Base-by-base conservation (phyloP, 2,113 vertebrate genomes). In the Lagopus muta region DNA sequence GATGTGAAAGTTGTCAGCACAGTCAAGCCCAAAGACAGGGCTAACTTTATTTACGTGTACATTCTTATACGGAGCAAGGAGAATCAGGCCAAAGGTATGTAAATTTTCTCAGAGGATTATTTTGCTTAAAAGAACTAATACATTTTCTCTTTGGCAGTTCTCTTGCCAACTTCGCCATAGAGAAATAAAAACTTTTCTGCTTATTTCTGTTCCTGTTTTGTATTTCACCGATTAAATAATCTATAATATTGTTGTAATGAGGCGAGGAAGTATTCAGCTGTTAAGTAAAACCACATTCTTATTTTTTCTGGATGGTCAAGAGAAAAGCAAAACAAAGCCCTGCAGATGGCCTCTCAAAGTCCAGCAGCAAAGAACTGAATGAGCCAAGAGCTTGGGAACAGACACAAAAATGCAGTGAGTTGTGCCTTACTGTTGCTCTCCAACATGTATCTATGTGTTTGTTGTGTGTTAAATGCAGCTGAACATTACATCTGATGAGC, bases 361-460 rank as follows among this genome's bases (percentile, higher is more conserved):
- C 73, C 88, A 86, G 62, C 27, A 93, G 70, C 38, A 83, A 45
- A 84, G 48, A 40, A 92, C 17, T 47, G 73, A 89, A 65, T 69
- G 40, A 92, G 52, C 57, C 77, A 90, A 47, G 58, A 93, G 86
- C 48, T 86, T 84, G 83, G 80, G 43, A 73, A 94, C 69, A 88
- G 65, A 77, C 72, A 94, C 62, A 86, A 88, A 88, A 69, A 42
- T 34, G 43, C 57, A 78, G 47, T 52, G 43, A 78, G 43, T n/a
- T 74, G 57, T 0, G 0, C 55, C 62, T 36, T 74, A 55, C 16
- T 64, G 64, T 52, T 13, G 8, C 55, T 88, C 52, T 52, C 20
- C 34, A 75, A 18, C 77, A n/a, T 22, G 8, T 32, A 61, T 45
- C 5, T 40, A 43, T 24, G 3, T n/a, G 25, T 66, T 17, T 87